These are phyloP conservation scores for Thermophis baileyi DNA, from an alignment of 2,113 vertebrate species.

Conservation along the genomic window DNA sequence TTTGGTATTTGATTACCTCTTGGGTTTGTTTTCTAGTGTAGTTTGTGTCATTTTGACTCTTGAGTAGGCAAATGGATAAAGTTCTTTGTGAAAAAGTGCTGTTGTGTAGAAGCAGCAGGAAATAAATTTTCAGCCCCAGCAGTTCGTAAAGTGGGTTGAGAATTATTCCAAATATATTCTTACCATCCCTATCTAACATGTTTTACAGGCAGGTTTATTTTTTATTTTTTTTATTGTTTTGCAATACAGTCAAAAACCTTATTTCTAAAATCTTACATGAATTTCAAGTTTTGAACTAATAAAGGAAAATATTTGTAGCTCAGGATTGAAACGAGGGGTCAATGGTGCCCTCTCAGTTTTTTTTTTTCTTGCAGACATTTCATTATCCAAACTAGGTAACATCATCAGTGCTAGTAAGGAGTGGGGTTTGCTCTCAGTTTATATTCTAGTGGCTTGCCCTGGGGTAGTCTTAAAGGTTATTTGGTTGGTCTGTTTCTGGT, in stretches of 20 bases:
- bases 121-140: not conserved
- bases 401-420: not conserved
- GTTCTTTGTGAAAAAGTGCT: not conserved
- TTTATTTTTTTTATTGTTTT: accelerated
- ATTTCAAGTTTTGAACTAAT: not conserved
- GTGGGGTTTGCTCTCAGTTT: not conserved
- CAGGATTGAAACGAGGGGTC: not conserved
- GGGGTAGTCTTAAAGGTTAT: not conserved
- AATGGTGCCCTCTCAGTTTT: not conserved
- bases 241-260: not conserved
- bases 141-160: not conserved
- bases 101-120: not conserved
- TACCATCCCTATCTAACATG: not conserved
- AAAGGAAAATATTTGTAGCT: not conserved
- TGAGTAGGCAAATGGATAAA: not conserved
- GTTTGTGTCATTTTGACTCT: too few relatives aligned
- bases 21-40: not conserved
- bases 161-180: not conserved
- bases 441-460: not conserved
- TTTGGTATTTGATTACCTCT: not conserved
- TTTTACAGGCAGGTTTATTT: not conserved
- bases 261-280: not conserved
- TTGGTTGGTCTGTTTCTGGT: not conserved
- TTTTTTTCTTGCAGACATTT: not conserved
- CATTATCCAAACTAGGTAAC: not conserved